phyloP scores from a whole-genome alignment of 2,888 invertebrate species.

The Epirrita christyi region DNA sequence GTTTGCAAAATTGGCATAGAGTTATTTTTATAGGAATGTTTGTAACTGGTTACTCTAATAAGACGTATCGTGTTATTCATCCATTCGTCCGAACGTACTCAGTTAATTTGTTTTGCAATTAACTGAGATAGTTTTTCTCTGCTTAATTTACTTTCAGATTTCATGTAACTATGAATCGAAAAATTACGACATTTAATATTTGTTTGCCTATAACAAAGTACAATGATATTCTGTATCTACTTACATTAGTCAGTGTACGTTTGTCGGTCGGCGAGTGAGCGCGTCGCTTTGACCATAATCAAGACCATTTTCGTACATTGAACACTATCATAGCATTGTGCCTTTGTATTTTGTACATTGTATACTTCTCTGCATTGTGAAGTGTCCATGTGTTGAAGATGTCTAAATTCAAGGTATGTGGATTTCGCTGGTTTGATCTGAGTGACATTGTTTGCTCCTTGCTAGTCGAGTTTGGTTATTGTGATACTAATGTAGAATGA shows the following conservation, averaged over 20 bases:
- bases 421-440: neutral
- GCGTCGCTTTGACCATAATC: slow-evolving; percentile 11
- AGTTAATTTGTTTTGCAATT: too few relatives aligned
- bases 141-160: slow-evolving; percentile 4
- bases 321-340: neutral
- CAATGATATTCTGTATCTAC: slow-evolving; percentile 19
- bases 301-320: neutral
- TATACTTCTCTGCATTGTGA: slow-evolving; percentile 15
- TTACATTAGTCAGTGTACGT: slow-evolving; percentile 14
- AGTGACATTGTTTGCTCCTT: neutral
- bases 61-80: neutral
- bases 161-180: slow-evolving; percentile 2
- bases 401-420: slow-evolving; percentile 40
- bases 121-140: too few relatives aligned
- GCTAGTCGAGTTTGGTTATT: neutral
- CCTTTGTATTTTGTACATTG: slow-evolving; percentile 3
- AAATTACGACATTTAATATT: slow-evolving; percentile 15
- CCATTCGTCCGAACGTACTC: too few relatives aligned
- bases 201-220: slow-evolving; percentile 26
- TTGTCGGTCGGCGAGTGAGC: slow-evolving; percentile 6
- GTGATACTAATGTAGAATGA: neutral
- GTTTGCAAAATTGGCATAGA: too few relatives aligned
- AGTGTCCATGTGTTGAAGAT: slow-evolving; percentile 34
- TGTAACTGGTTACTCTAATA: too few relatives aligned
- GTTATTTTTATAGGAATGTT: too few relatives aligned